These are phyloP conservation scores for Ctena decussata DNA, from an alignment of 2,888 invertebrate genomes.

Conservation along the genomic window DNA sequence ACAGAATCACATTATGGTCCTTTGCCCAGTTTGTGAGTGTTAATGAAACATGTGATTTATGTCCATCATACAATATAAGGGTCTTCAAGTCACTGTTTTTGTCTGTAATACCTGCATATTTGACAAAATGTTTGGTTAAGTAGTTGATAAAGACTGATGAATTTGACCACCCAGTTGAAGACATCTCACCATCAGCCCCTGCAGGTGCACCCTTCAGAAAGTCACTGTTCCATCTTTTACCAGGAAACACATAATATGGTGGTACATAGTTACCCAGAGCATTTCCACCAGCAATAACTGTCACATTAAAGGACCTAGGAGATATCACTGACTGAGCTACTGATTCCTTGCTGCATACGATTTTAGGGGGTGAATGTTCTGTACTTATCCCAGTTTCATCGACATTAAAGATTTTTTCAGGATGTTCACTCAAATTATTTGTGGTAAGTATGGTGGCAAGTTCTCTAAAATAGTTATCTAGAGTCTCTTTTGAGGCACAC, in stretches of 20 bases:
- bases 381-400: conserved; percentile 55
- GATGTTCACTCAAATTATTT: conserved; percentile 26
- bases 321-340: conserved; percentile 30
- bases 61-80: conserved; percentile 52
- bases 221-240: conserved; percentile 37
- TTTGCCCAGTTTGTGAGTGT: conserved; percentile 54
- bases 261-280: conserved; percentile 36
- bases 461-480: conserved; percentile 41
- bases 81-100: conserved; percentile 4
- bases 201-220: conserved; percentile 28
- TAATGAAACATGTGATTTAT: conserved; percentile 45
- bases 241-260: conserved; percentile 45
- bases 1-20: conserved; percentile 47
- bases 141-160: conserved; percentile 29
- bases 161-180: conserved; percentile 51
- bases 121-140: conserved; percentile 37
- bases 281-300: conserved; percentile 43
- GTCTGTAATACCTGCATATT: conserved; percentile 17
- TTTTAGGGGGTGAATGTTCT: conserved; percentile 37
- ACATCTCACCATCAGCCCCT: conserved; percentile 45
- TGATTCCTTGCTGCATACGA: conserved; percentile 33
- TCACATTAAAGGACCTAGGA: conserved; percentile 29
- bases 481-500: conserved; percentile 19
- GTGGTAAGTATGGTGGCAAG: conserved; percentile 16
- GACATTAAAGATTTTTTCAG: conserved; percentile 43